These are phyloP conservation scores for Athetis lepigone DNA, from an alignment of 2,888 invertebrate genomes.

Conservation along the genomic window DNA sequence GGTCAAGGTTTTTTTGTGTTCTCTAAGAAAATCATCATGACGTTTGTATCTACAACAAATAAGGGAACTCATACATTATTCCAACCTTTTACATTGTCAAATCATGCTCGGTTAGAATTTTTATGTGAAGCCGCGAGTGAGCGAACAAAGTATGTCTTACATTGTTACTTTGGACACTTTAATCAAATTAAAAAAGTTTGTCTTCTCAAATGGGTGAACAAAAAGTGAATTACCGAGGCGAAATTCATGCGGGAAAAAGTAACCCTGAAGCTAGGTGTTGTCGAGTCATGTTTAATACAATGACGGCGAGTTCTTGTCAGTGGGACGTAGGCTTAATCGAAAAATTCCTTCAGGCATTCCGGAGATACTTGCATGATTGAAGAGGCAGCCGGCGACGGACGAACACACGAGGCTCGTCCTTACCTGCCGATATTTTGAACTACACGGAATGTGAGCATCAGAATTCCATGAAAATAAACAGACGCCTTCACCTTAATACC, in stretches of 20 bases:
- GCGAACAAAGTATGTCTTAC: constrained; percentile 39
- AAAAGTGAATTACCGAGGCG: constrained; percentile 61
- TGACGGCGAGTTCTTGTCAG: constrained; percentile 63
- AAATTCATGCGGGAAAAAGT: constrained; percentile 51
- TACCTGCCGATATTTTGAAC: constrained; percentile 57
- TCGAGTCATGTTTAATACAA: constrained; percentile 73
- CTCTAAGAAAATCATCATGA: too few species aligned
- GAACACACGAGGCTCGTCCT: constrained; percentile 50
- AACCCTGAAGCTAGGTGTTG: constrained; percentile 61
- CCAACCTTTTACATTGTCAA: constrained; percentile 7
- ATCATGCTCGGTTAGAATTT: background rate
- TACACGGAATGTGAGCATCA: constrained; percentile 39
- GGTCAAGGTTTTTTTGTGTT: constrained; percentile 33
- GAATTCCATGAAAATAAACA: constrained; percentile 43
- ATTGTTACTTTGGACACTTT: constrained; percentile 46
- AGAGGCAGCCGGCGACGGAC: constrained; percentile 50
- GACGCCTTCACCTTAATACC: constrained; percentile 7
- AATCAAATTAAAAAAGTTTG: constrained; percentile 67
- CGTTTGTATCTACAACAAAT: background rate
- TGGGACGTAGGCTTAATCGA: constrained; percentile 73
- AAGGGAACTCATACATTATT: constrained; percentile 23
- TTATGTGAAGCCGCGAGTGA: constrained; percentile 23
- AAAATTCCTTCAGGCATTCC: constrained; percentile 74
- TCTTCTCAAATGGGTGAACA: constrained; percentile 42
- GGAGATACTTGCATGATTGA: constrained; percentile 75